Base-by-base conservation (phyloP, 2,797 vertebrate genomes). In the Neosilurus mollespiculum region DNA sequence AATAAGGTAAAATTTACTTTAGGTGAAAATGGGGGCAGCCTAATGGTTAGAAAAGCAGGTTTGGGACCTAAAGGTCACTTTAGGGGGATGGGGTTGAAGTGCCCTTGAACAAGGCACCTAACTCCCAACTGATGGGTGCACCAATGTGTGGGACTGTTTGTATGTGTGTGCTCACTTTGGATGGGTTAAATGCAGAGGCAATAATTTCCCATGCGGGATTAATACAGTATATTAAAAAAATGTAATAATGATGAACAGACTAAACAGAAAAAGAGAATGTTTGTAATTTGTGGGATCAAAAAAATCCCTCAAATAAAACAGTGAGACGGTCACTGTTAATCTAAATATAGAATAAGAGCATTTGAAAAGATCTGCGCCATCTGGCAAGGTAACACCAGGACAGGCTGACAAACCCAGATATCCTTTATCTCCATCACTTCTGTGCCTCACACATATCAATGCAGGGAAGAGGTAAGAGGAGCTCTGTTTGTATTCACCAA, bases 391-490 rank as follows among this genome's bases (percentile, higher is more conserved):
- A 58, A 61, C 56, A 20, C 34, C 20, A 61, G 11, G 20, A 4
- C 56, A 15, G 16, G 75, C 56, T 77, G 56, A 61, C 77, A 81
- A 78, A 85, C 43, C 49, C 54, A 76, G 66, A 78, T 66, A 22
- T 61, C 77, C 75, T 65, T 86, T 83, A 83, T 88, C 85, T 84
- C 43, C 56, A 53, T 78, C 81, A 85, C 78, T 83, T 83, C 78
- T 73, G 58, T 54, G 66, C 49, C 59, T 69, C 7, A 24, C 53
- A 71, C 69, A 77, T 14, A 0, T 79, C 69, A 83, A 26, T 16
- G 54, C 65, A 51, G 43, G 15, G 51, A 83, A 18, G 14, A 77
- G 1, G 53, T 58, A 75, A 75, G 30, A 78, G 34, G 0, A 81
- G 59, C 24, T 56, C 75, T 61, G n/a, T 85, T 71, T 9, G 81